Conservation (phyloP, 2,888 invertebrate genomes). For the Parthenolecanium corni region DNA sequence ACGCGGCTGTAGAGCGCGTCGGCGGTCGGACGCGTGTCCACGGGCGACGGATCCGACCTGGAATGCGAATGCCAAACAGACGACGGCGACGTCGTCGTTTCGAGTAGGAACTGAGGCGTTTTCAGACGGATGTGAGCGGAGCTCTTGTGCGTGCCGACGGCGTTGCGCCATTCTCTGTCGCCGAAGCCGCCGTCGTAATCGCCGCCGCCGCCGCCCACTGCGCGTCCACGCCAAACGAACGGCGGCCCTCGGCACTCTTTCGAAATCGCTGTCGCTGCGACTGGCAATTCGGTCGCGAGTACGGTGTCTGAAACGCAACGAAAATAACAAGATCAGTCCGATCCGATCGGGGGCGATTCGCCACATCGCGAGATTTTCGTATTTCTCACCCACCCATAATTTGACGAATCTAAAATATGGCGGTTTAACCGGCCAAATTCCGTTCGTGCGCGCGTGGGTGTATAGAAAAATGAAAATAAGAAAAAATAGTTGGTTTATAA, state of each 20-base stretch:
- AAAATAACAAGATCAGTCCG: too few species aligned
- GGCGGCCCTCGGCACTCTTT: slow-evolving; percentile 6
- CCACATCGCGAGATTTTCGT: too few species aligned
- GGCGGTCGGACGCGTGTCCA: background rate
- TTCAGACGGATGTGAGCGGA: slow-evolving; percentile 29
- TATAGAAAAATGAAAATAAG: too few species aligned
- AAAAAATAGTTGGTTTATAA: too few species aligned
- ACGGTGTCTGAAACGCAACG: slow-evolving; percentile 38
- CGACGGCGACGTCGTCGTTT: slow-evolving; percentile 26
- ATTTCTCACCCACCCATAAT: too few species aligned
- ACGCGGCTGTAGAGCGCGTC: slow-evolving; percentile 13
- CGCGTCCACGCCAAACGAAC: too few species aligned
- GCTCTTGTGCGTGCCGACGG: slow-evolving; percentile 30
- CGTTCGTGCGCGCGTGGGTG: too few species aligned
- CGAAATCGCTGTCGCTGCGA: slow-evolving; percentile 48
- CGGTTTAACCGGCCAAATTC: too few species aligned
- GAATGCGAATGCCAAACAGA: slow-evolving; percentile 32
- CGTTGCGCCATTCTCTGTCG: slow-evolving; percentile 1
- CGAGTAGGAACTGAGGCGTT: slow-evolving; percentile 27
- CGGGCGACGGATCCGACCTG: slow-evolving; percentile 32
- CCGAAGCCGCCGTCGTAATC: slow-evolving; percentile 10
- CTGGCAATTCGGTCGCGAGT: slow-evolving; percentile 63
- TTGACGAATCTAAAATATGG: too few species aligned
- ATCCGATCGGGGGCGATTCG: too few species aligned
- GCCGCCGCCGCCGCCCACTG: background rate